Base-by-base conservation (phyloP, 2,113 vertebrate species). In the Larimichthys polyactis region DNA sequence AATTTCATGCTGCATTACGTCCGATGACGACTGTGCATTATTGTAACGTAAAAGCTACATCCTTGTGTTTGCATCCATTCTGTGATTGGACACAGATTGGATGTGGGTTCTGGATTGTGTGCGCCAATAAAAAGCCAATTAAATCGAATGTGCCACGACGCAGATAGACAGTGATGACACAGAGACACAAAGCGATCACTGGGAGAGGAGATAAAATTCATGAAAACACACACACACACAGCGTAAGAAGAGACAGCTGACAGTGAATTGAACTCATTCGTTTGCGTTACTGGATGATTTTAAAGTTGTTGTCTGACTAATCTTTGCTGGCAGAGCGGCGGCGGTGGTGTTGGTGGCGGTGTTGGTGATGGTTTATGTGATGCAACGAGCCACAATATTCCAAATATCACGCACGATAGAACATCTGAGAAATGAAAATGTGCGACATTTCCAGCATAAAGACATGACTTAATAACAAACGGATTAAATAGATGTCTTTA, bases 1-100 rank as follows among this genome's bases (percentile, higher is more conserved):
- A 64, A 88, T 82, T 90, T 87, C 82, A 88, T 55, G 75, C 20
- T 75, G 54, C 85, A 81, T 84, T 87, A 85, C 9, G 1, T 14
- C 44, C 52, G 36, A 8, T 68, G 5, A 10, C 32, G n/a, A 51
- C 40, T 9, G 0, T 55, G 68, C 49, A 16, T 49, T 4, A 67
- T 27, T 17, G 46, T 84, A 77, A 67, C 43, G 4, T 27, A 27
- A 36, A 54, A 62, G 51, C 71, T 52, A 11, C 16, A 5, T 24
- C 19, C 19, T n/a, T n/a, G 17, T 44, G 58, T 48, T 65, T 57
- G 12, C 14, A 20, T 81, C 64, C 54, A 36, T 15, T 55, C 32
- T 10, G 46, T 14, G 46, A 58, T 22, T 22, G n/a, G 68, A 49
- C 48, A 44, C 4, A 40, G 57, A 73, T 75, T 0, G 0, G 78